Base-by-base conservation (phyloP, 2,113 vertebrate genomes). In the Maccullochella peelii region DNA sequence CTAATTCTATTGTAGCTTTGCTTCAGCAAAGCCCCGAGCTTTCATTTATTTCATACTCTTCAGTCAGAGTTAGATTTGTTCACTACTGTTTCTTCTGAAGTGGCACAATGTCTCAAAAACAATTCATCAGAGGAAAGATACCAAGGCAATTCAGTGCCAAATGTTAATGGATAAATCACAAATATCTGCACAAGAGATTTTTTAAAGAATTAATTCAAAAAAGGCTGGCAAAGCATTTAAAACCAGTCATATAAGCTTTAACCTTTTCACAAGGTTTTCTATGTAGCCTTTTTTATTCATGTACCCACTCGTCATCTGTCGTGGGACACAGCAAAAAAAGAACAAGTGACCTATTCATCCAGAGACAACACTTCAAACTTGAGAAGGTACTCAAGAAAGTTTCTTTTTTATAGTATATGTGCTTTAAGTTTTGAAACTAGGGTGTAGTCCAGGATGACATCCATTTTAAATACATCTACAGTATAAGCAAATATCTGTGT, bases 1-100 rank as follows among this genome's bases (percentile, higher is more conserved):
- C 90, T 91, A 92, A 93, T 91, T 88, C 88, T 82, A 20, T 66
- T 76, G 85, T 86, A 75, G 85, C 62, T 55, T 73, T 72, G 52
- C 73, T 88, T 86, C 33, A 55, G 80, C 82, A 89, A 89, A 90
- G 77, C 76, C 40, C 2, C 15, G 1, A 85, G 79, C 71, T 80
- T 77, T 71, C 70, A 70, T 84, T 90, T 86, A 73, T 77, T 86
- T 86, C 61, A 73, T 73, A 59, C 23, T 78, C 83, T 55, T 67
- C 73, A 54, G 23, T 61, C 73, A 78, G 20, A 79, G 72, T 83
- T 78, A 10, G 63, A 78, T 61, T 80, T 73, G 30, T 77, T 83
- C 74, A 54, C 44, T 63, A 42, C 40, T 77, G 57, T 84, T 81
- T 30, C 68, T 68, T 85, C 40, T 78, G 67, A 77, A 50, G 61